Base-by-base conservation (phyloP, 2,888 invertebrate species). In the Trichacis sp. region DNA sequence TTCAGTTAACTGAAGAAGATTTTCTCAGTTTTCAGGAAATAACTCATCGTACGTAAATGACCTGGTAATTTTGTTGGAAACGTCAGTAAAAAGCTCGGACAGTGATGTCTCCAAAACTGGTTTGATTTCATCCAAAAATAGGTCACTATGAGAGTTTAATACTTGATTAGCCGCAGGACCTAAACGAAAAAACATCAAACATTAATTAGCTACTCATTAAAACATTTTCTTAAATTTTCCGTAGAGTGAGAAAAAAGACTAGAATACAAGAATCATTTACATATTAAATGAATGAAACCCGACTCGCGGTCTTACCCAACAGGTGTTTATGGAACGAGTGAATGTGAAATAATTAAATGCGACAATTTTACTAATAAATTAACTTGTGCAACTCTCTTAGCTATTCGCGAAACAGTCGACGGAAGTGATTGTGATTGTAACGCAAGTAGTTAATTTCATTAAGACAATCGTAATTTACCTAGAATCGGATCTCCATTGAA, bases 21-120 rank as follows among this genome's bases (percentile, higher is more conserved):
- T 29, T 40, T 11, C 63, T 72, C 71, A 77, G 68, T 77, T 69
- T 20, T 64, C 66, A 4, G 91, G 91, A 77, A 92, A 92, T 54
- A 92, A 83, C 85, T 92, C 91, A 68, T 90, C 87, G 77, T 90
- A 91, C 1, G 91, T 89, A 77, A 92, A 92, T 55, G 88, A 88
- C 11, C 87, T 86, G 0, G 91, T 90, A 64, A 92, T 90, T 79
- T 88, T 90, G 75, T 92, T 92, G 0, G 92, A 89, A 76, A 91
- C 89, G 66, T 89, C 88, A 0, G 91, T 90, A 73, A 92, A 90
- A 59, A 90, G 88, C 46, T 89, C 88, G 1, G 88, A 87, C 42
- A 91, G 85, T 12, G 90, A 87, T 42, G 86, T 83, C 75, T 92
- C 91, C 74, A 92, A 77, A 17, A 88, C 89, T 5, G 92, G 92